Conservation (phyloP, 2,888 invertebrate genomes). For the Drosophila mulleri region DNA sequence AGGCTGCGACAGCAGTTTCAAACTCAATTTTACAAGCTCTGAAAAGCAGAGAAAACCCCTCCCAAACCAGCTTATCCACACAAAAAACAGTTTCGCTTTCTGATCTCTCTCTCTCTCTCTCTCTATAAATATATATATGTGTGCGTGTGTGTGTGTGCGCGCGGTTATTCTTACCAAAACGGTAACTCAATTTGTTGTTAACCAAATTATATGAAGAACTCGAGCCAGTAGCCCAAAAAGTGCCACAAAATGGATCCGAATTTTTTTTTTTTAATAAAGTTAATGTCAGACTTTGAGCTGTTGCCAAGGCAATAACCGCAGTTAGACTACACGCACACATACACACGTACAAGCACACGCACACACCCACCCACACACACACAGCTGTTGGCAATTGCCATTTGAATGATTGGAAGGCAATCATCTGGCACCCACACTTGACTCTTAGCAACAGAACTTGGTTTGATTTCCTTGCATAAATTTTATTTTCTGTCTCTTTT, state of each 20-base stretch:
- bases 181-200: constrained; percentile 58
- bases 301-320: constrained; percentile 30
- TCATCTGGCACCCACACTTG: constrained; percentile 23
- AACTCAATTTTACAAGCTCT: constrained; percentile 51
- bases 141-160: constrained; percentile 7
- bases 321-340: constrained; percentile 14
- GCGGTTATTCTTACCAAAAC: constrained; percentile 17
- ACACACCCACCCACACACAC: constrained; percentile 4
- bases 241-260: constrained; percentile 17
- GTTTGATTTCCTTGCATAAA: constrained; percentile 72
- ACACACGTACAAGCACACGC: constrained; percentile 9
- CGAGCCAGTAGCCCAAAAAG: constrained; percentile 24
- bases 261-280: constrained; percentile 25
- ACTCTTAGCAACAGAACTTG: constrained; percentile 32
- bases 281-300: constrained; percentile 18
- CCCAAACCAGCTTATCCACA: not conserved
- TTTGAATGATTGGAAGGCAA: constrained; percentile 44
- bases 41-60: constrained; percentile 11
- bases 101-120: constrained; percentile 4
- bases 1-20: constrained; percentile 29
- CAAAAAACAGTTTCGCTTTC: not conserved
- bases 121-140: not conserved
- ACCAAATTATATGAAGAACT: constrained; percentile 62
- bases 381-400: constrained; percentile 46
- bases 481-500: constrained; percentile 70